phyloP scores from a whole-genome alignment of 2,888 invertebrate genomes.

The Therioaphis trifolii region DNA sequence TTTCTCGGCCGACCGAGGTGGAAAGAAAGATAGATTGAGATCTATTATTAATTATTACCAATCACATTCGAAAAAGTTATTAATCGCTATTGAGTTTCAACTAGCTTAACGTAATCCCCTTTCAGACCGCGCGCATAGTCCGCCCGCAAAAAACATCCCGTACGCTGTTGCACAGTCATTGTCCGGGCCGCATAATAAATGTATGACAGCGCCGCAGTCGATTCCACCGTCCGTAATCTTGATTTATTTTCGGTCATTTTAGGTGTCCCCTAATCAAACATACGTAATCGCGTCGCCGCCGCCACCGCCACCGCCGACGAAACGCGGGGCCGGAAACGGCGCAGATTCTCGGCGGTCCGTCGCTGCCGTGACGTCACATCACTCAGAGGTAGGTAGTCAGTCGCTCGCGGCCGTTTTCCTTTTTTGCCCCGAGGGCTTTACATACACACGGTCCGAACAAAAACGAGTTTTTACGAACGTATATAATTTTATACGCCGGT shows the following conservation, averaged over 20 bases:
- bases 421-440: too few species aligned
- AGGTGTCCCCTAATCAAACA: slow-evolving; percentile 46
- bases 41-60: slow-evolving; percentile 38
- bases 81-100: slow-evolving; percentile 47
- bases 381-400: too few species aligned
- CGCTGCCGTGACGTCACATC: background rate
- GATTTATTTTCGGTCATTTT: slow-evolving; percentile 51
- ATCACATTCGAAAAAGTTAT: slow-evolving; percentile 49
- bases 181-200: slow-evolving; percentile 44
- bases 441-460: too few species aligned
- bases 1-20: too few species aligned
- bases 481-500: too few species aligned
- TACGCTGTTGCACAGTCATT: background rate
- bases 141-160: slow-evolving; percentile 12
- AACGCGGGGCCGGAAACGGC: background rate
- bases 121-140: background rate
- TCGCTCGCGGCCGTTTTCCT: too few species aligned
- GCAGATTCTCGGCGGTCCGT: background rate
- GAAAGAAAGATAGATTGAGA: background rate
- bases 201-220: slow-evolving; percentile 44
- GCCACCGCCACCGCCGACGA: too few species aligned
- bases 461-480: too few species aligned
- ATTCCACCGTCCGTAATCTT: slow-evolving; percentile 46
- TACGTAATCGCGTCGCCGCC: slow-evolving; percentile 23
- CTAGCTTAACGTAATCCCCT: slow-evolving; percentile 39